Evolutionary conservation across 2,797 vertebrate genomes (phyloP), one percentile per base, ranked within the genome.

Genomic region (Esox lucius): DNA sequence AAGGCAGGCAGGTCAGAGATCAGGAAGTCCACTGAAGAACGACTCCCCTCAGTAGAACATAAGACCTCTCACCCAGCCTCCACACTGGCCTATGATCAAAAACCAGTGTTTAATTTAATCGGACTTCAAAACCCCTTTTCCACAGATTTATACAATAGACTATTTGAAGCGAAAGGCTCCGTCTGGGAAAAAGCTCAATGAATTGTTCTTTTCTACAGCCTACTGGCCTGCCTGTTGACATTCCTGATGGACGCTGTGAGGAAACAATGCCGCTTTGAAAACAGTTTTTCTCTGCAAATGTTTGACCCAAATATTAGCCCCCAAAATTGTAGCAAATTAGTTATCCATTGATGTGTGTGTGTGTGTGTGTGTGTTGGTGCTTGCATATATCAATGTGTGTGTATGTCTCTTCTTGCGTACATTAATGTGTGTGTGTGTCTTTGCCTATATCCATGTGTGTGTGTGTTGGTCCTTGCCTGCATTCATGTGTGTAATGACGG

Each of bases 91-190:
- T 68, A 79, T 67, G 71, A 65, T 79, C 79, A 64, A 77, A 75
- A 83, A 72, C 65, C 3, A 15, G 13, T 51, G 13, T 13, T 51
- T 22, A 51, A 3, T 51, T 53, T 86, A 79, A 89, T 89, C 74
- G 85, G 68, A 64, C 75, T 80, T 61, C 80, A 73, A 85, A 80
- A 69, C 28, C 83, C 86, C 84, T 84, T 74, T 9, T 75, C 85
- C 90, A 88, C 85, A 69, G 80, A 86, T 86, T 86, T 87, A 86
- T 82, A 89, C 84, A 90, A 86, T 76, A 84, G 83, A 48, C 78
- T 77, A 70, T 17, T 72, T 28, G 71, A 78, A 31, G 28, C 70
- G 53, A 72, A 39, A 12, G 70, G 68, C 72, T 80, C 77, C 67
- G 66, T 64, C 83, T 84, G 80, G 71, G 80, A 81, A 83, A n/a